Evolutionary conservation across 2,888 invertebrate genomes (phyloP), one percentile per base, ranked within the genome.

Genomic region (Sepiola atlantica): DNA sequence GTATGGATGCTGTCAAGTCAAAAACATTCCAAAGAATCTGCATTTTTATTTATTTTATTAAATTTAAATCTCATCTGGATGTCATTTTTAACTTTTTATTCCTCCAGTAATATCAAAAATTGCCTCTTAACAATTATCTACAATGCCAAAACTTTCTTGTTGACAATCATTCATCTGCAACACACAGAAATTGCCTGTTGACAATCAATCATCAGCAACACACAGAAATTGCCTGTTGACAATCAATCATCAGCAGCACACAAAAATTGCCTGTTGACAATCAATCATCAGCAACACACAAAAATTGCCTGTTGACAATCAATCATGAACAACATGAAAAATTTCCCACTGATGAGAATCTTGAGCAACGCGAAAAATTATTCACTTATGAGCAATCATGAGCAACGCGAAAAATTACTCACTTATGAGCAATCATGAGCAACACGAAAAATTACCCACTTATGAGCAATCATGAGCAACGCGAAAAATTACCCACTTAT

Each of bases 241-340:
- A 77, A 77, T 77, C 61, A 61, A 61, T 6, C 28, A 61, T 28
- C 28, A 61, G 28, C n/a, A n/a, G n/a, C n/a, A n/a, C n/a, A n/a
- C n/a, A n/a, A n/a, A 77, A 77, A n/a, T n/a, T n/a, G n/a, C 77
- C n/a, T 77, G 61, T 24, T 61, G 77, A 77, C 77, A 77, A 77
- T 77, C 61, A 61, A 61, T 6, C 28, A 61, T 28, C 28, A 61
- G 28, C n/a, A n/a, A n/a, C n/a, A n/a, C n/a, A n/a, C n/a, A n/a
- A n/a, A 77, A 77, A n/a, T n/a, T n/a, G n/a, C 77, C n/a, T 77
- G 61, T 24, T 61, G 77, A 77, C 77, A 77, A 77, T 77, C 61
- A 61, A n/a, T n/a, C n/a, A n/a, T n/a, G n/a, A n/a, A n/a, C n/a
- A n/a, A n/a, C n/a, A n/a, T n/a, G n/a, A n/a, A n/a, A n/a, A n/a